Percentiles rank a stretch among this genome's conserved stretches.
These are phyloP conservation scores for Lucilia sericata DNA, from an alignment of 1,140 invertebrate genomes.

Conservation along the genomic window DNA sequence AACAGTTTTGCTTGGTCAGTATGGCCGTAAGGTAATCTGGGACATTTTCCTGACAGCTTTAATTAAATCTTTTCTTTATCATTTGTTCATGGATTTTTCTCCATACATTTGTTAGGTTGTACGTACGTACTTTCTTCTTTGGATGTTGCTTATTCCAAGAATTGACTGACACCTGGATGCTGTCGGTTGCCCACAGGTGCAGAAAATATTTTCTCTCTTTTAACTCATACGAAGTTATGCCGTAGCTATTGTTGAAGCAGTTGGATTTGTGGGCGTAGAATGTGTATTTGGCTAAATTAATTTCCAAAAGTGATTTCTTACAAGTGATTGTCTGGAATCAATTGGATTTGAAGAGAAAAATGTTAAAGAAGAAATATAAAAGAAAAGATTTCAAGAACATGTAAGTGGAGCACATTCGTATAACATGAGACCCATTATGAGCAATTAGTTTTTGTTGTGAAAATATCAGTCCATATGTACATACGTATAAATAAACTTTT, in stretches of 20 bases:
- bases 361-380: not conserved
- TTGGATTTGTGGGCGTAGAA: not conserved
- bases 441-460: no score
- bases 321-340: not conserved
- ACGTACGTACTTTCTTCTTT: not conserved
- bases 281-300: not conserved
- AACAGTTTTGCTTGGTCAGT: not conserved
- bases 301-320: not conserved
- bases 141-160: not conserved
- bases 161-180: not conserved
- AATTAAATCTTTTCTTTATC: slow-evolving; percentile 12
- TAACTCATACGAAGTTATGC: not conserved
- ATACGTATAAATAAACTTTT: no score
- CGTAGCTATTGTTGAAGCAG: not conserved
- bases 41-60: not conserved
- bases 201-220: not conserved
- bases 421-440: no score
- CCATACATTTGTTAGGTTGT: not conserved
- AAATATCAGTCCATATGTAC: no score
- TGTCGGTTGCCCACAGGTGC: not conserved
- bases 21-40: not conserved
- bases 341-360: not conserved
- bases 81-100: not conserved
- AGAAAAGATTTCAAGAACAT: no score
- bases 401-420: no score